Evolutionary conservation across 2,888 invertebrate species (phyloP).

Genomic region (Dione vanillae): DNA sequence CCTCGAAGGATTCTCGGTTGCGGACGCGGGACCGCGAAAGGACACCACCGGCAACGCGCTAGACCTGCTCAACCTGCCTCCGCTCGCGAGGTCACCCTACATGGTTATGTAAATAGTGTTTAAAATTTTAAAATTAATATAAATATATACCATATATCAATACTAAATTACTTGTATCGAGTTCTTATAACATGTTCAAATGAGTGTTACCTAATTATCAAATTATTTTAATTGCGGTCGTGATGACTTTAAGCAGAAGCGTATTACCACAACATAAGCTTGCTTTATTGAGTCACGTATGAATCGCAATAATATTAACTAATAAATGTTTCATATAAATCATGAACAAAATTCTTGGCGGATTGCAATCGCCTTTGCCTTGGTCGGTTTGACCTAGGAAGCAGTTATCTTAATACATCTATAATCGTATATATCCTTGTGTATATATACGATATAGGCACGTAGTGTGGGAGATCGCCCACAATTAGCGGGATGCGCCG

Average conservation of each 20-base stretch:
- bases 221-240: constrained; percentile 34
- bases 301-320: constrained; percentile 74
- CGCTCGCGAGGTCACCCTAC: constrained; percentile 48
- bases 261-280: constrained; percentile 29
- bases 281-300: constrained; percentile 67
- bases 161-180: not conserved
- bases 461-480: constrained; percentile 65
- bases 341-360: constrained; percentile 27
- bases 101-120: not conserved
- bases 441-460: constrained; percentile 3
- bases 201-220: constrained; percentile 30
- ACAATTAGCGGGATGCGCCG: constrained; percentile 79
- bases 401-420: constrained; percentile 1
- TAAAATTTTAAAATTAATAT: not conserved
- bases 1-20: constrained; percentile 81
- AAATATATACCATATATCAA: not conserved
- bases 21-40: constrained; percentile 64
- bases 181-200: not conserved
- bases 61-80: constrained; percentile 48
- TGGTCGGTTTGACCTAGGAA: constrained; percentile 16
- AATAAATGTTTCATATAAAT: constrained; percentile 50
- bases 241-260: constrained; percentile 31
- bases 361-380: constrained; percentile 35
- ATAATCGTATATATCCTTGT: not conserved
- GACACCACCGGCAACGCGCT: constrained; percentile 50